These are phyloP conservation scores for Pammene fasciana DNA, from an alignment of 2,888 invertebrate species.

Conservation along the genomic window DNA sequence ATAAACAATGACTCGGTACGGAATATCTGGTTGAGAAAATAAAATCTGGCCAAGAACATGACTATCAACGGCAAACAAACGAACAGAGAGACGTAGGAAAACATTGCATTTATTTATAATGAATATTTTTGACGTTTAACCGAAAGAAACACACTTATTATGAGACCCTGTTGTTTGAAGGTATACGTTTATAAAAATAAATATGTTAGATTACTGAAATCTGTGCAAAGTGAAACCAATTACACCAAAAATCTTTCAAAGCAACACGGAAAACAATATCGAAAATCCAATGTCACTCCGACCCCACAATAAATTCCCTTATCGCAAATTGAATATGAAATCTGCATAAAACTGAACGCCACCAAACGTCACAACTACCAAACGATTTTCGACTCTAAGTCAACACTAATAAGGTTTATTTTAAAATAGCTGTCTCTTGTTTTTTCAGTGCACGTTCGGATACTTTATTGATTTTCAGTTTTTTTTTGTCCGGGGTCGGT, in stretches of 20 bases:
- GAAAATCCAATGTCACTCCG: constrained; percentile 25
- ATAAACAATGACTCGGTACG: constrained; percentile 7
- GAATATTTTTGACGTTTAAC: too few relatives aligned
- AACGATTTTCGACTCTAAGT: background rate
- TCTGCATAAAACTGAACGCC: constrained; percentile 40
- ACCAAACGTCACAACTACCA: background rate
- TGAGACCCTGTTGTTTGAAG: too few relatives aligned
- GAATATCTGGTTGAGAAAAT: background rate
- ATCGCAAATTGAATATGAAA: constrained; percentile 46
- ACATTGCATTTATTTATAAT: too few relatives aligned
- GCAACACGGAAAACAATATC: constrained; percentile 31
- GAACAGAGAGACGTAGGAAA: too few relatives aligned
- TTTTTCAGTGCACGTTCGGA: constrained; percentile 38
- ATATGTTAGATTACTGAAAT: background rate
- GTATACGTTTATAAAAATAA: too few relatives aligned
- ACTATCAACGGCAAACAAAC: background rate
- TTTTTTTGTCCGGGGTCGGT: constrained; percentile 35
- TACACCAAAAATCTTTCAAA: constrained; percentile 18
- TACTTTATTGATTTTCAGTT: constrained; percentile 35
- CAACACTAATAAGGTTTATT: background rate
- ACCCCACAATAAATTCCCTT: constrained; percentile 43
- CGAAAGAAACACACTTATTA: too few relatives aligned
- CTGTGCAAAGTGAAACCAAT: background rate
- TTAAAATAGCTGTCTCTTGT: background rate
- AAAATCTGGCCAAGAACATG: too few relatives aligned